phyloP scores from a whole-genome alignment of 2,113 vertebrate genomes.

The Spilogale gracilis region DNA sequence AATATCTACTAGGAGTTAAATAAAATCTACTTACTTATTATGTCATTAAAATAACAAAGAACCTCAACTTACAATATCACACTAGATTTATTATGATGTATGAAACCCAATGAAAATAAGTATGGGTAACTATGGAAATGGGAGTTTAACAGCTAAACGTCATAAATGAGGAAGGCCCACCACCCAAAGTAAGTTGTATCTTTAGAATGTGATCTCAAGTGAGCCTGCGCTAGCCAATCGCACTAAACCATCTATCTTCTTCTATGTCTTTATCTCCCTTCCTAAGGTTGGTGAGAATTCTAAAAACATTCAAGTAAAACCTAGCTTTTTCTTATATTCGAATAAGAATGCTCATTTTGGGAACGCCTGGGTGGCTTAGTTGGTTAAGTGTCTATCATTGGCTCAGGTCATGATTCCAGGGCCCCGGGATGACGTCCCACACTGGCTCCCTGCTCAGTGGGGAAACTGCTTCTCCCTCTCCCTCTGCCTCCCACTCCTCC shows the following conservation, averaged over 20 bases:
- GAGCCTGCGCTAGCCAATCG: background rate
- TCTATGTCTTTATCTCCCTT: background rate
- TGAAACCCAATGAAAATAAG: constrained; percentile 12
- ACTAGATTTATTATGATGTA: background rate
- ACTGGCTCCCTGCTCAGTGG: background rate
- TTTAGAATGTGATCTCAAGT: background rate
- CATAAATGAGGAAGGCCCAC: background rate
- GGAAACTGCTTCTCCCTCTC: no score
- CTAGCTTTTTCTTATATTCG: background rate
- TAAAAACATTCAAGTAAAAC: background rate
- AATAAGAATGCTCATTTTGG: background rate
- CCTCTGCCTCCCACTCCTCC: background rate
- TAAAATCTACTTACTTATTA: background rate
- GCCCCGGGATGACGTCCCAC: background rate
- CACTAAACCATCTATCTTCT: background rate
- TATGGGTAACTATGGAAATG: background rate
- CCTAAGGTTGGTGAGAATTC: background rate
- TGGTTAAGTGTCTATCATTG: background rate
- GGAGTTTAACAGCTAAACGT: background rate
- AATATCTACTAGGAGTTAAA: background rate
- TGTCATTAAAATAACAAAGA: constrained; percentile 4
- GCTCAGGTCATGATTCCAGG: background rate
- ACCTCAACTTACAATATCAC: background rate
- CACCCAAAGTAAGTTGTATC: background rate
- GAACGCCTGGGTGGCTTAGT: background rate